These are phyloP conservation scores for Liopterus haemorrhoidalis DNA, from an alignment of 2,888 invertebrate genomes.

Conservation along the genomic window DNA sequence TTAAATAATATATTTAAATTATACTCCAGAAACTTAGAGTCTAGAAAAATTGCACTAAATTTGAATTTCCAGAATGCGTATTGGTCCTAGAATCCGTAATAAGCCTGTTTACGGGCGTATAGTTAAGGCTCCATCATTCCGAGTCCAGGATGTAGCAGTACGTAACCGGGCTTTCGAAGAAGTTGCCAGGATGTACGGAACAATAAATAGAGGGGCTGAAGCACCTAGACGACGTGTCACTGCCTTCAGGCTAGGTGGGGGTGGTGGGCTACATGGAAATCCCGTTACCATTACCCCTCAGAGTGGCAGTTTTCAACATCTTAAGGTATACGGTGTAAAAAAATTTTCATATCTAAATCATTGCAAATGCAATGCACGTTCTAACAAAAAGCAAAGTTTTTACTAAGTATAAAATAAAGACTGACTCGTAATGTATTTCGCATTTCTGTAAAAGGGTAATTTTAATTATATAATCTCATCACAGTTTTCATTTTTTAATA, in stretches of 20 bases:
- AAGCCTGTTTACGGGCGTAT: conserved; percentile 68
- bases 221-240: conserved; percentile 38
- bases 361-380: too few species aligned
- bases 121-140: conserved; percentile 60
- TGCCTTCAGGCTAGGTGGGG: conserved; percentile 44
- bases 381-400: too few species aligned
- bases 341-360: too few species aligned
- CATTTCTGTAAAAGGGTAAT: too few species aligned
- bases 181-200: conserved; percentile 49
- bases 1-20: conserved; percentile 1
- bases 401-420: too few species aligned
- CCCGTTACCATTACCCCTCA: conserved; percentile 52
- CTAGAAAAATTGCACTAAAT: too few species aligned
- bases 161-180: conserved; percentile 51
- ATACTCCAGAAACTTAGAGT: too few species aligned
- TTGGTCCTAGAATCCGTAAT: conserved; percentile 42
- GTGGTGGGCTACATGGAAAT: conserved; percentile 41
- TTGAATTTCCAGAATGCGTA: conserved; percentile 41
- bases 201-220: conserved; percentile 41
- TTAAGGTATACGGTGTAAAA: conserved; percentile 58
- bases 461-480: too few species aligned
- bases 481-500: too few species aligned
- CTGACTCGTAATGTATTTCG: too few species aligned
- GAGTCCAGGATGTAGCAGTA: conserved; percentile 43
- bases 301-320: conserved; percentile 59